Base-by-base conservation (phyloP, 2,888 invertebrate genomes). In the Tortrix viridana region DNA sequence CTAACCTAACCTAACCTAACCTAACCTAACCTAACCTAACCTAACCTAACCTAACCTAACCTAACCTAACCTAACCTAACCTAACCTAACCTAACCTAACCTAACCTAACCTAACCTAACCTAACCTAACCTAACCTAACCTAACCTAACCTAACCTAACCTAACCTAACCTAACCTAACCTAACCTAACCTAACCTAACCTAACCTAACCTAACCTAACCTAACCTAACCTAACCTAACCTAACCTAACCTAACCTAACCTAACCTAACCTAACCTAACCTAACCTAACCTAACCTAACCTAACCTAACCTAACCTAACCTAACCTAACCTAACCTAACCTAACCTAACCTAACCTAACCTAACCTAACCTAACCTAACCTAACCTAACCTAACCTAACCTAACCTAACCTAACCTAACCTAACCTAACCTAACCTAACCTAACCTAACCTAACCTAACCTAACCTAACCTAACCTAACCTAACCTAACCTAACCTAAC, bases 401-500 rank as follows among this genome's bases (percentile, higher is more conserved):
- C 52, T 52, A 52, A 52, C 52, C 52, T 52, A 52, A 52, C 52
- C 52, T 52, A 52, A 52, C 52, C 52, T 52, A 52, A 52, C 52
- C 52, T 52, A 52, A 52, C 52, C 48, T 48, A 38, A 32, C 50
- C 50, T 50, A 50, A 50, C 50, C 50, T 50, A 50, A 50, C 50
- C 50, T 50, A 50, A 50, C 50, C 50, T 50, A 50, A 50, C 50
- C 37, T 50, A 5, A 1, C 16, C 18, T 5, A 14, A 23, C 14
- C 20, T 47, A 57, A 57, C 57, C 57, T 57, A 55, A 55, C 55
- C 55, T 55, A 57, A 57, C 57, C 57, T 57, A 57, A 57, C 57
- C 57, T 57, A 57, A 57, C 57, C 57, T 57, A 57, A 57, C 57
- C 57, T 57, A 57, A 57, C 57, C 57, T 57, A 57, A 57, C 57